Evolutionary conservation across 2,113 vertebrate species (phyloP), one percentile per base, ranked within the genome.

Genomic region (Pungitius pungitius): DNA sequence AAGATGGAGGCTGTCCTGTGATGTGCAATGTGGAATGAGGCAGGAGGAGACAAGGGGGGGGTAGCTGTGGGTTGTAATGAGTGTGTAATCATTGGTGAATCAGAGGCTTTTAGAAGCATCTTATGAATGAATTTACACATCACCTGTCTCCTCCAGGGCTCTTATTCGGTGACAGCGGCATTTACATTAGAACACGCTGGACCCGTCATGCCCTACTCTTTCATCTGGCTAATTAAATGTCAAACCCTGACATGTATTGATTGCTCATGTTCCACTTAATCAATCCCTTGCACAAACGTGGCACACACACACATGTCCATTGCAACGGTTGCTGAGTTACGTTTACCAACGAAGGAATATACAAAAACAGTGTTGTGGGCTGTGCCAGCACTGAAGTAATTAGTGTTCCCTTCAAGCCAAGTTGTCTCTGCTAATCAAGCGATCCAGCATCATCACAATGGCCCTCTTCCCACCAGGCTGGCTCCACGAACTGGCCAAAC

Each of bases 401-500:
- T 52, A 59, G 35, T 45, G 24, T 66, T 69, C 22, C 67, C 70
- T 80, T 72, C 42, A 54, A 69, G 83, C 43, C 40, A 30, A 30
- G 30, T 30, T 35, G 33, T 35, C 33, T 8, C 33, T 6, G 33
- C 33, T 35, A 35, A 35, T 35, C 33, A 35, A 35, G 33, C 33
- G 7, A 35, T 35, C 6, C 33, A 7, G 33, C 33, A 7, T 82
- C 59, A 87, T 81, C 70, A 70, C 75, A 61, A 55, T 73, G 76
- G 76, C 67, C 20, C 45, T 75, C 17, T 54, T 56, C 52, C 54
- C 72, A 42, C 60, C 82, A 95, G 94, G 94, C 52, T 95, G 94
- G 94, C 91, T 95, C 37, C 94, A 95, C 37, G 94, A 95, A 79
- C 87, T 95, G 27, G 94, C 92, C 42, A 95, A 95, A 75, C 91